A percentile compares a stretch with the other conserved stretches of the same genome.
Conservation (phyloP, 1,140 invertebrate species). For the Pissodes strobi region DNA sequence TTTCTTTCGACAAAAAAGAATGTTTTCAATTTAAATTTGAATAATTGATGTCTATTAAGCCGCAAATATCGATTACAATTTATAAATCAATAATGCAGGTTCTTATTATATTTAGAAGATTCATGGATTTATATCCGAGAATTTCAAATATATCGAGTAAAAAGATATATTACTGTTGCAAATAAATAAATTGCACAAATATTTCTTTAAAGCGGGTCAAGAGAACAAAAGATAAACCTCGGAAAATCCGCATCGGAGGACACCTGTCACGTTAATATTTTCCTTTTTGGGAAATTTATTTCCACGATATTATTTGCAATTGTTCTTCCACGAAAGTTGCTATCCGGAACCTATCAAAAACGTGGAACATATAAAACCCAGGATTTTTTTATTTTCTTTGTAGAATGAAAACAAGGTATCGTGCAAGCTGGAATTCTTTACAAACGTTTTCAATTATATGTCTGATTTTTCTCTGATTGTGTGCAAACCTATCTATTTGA, state of each 20-base stretch:
- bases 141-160: no score
- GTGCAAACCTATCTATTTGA: no score
- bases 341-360: constrained; percentile 18
- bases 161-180: no score
- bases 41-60: no score
- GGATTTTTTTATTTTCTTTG: constrained; percentile 21
- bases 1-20: no score
- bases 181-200: no score
- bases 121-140: no score
- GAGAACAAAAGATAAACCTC: constrained; percentile 24
- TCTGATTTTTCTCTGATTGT: constrained; percentile 2
- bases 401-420: constrained; percentile 8
- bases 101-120: no score
- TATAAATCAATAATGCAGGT: no score
- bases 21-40: no score
- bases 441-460: constrained; percentile 20
- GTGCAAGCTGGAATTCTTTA: constrained; percentile 7
- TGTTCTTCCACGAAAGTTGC: constrained; percentile 28
- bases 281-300: constrained; percentile 20
- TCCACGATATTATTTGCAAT: constrained; percentile 19
- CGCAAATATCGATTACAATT: no score
- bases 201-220: no score
- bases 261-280: constrained; percentile 26
- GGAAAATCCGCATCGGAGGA: constrained; percentile 25
- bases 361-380: constrained; percentile 20